A percentile compares a stretch with the other conserved stretches of the same genome.
Conservation (phyloP, 2,113 vertebrate genomes). For the Aspidoscelis tigris region DNA sequence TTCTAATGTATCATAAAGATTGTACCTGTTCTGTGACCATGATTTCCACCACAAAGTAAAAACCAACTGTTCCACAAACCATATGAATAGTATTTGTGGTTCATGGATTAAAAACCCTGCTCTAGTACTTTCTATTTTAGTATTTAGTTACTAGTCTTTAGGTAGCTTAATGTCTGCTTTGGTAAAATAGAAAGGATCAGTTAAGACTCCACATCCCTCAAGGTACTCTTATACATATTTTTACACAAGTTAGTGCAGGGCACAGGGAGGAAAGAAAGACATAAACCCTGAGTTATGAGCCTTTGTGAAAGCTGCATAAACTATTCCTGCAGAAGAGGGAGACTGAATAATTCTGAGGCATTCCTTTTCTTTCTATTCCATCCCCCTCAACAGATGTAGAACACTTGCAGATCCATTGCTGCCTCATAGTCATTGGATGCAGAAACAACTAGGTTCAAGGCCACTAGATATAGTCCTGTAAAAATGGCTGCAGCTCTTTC, state of each 20-base stretch:
- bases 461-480: neutral
- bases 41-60: neutral
- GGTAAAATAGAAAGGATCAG: neutral
- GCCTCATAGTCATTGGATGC: neutral
- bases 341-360: neutral
- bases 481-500: neutral
- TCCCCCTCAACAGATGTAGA: neutral
- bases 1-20: neutral
- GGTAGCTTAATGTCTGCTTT: neutral
- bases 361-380: neutral
- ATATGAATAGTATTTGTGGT: neutral
- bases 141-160: conserved; percentile 1
- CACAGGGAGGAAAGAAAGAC: neutral
- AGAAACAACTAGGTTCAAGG: neutral
- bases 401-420: neutral
- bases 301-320: conserved; percentile 3
- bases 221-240: neutral
- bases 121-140: neutral
- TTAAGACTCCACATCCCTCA: neutral
- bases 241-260: neutral
- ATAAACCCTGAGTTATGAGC: neutral
- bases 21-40: neutral
- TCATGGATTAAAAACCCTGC: neutral
- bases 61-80: neutral
- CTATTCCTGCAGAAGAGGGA: neutral